phyloP scores from a whole-genome alignment of 37 sponge, comb jelly and placozoan genomes.

The Corticium candelabrum region DNA sequence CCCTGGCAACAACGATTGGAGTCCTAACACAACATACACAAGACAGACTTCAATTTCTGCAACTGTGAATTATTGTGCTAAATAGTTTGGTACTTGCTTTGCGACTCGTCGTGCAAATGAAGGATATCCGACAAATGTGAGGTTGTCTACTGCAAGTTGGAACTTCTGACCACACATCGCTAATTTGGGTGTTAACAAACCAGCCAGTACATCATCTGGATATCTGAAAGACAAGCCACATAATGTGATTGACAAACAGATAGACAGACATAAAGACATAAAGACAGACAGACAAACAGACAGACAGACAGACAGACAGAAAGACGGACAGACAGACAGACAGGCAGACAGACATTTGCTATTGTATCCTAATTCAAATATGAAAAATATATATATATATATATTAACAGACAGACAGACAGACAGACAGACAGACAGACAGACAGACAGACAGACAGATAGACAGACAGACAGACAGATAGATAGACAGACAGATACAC shows the following conservation, averaged over 20 bases:
- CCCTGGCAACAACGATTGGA: too few species aligned
- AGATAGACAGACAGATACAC: too few species aligned
- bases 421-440: slow-evolving; percentile 12
- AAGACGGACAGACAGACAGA: background rate
- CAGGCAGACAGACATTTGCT: background rate
- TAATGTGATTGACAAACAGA: background rate
- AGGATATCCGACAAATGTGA: background rate
- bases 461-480: too few species aligned
- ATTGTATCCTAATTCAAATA: too few species aligned
- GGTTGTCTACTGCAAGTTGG: slow-evolving; percentile 6
- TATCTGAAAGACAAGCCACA: slow-evolving; percentile 2
- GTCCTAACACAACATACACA: background rate
- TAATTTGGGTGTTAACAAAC: slow-evolving; percentile 1
- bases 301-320: too few species aligned
- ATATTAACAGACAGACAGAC: background rate
- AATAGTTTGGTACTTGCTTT: too few species aligned
- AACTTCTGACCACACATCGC: background rate
- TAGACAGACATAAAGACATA: background rate
- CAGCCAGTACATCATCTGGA: slow-evolving; percentile 6
- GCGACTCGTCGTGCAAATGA: too few species aligned
- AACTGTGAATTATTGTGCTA: too few species aligned
- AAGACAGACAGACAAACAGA: background rate
- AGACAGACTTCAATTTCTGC: too few species aligned
- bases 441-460: background rate
- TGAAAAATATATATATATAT: too few species aligned